Conservation (phyloP, 2,888 invertebrate species). For the Cremastinae sp. region DNA sequence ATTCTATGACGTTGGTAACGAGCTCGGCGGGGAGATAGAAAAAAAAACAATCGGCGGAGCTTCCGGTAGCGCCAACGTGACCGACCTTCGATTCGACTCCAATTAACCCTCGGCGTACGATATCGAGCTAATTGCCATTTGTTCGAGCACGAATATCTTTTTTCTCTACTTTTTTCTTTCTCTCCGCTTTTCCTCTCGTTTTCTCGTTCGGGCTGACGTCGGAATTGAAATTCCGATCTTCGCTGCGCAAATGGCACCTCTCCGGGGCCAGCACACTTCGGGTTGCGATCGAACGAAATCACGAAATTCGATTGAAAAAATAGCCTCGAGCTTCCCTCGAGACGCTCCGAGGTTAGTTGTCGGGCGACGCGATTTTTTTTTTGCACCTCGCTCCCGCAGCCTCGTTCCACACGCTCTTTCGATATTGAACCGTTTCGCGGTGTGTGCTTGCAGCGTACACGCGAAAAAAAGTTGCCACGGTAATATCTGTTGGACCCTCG, state of each 20-base stretch:
- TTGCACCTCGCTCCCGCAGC: no score
- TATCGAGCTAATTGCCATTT: constrained; percentile 39
- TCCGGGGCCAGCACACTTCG: no score
- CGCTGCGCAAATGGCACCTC: no score
- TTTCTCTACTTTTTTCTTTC: neutral
- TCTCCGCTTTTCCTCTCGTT: neutral
- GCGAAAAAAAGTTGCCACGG: constrained; percentile 36
- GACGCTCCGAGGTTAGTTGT: no score
- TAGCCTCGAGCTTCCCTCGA: no score
- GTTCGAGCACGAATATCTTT: constrained; percentile 32
- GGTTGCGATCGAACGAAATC: no score
- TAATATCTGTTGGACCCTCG: constrained; percentile 40
- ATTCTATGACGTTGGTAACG: constrained; percentile 2
- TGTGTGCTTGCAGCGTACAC: no score
- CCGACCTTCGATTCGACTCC: constrained; percentile 32
- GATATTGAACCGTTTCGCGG: no score
- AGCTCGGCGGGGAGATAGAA: neutral
- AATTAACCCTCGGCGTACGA: constrained; percentile 28
- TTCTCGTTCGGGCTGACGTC: no score
- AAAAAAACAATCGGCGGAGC: neutral
- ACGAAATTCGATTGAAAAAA: no score
- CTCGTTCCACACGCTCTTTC: no score
- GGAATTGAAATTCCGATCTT: constrained; percentile 10
- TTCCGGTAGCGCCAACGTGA: neutral
- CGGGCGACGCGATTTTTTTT: no score